These are phyloP conservation scores for Thaleichthys pacificus DNA, from an alignment of 2,797 vertebrate species.

Conservation along the genomic window DNA sequence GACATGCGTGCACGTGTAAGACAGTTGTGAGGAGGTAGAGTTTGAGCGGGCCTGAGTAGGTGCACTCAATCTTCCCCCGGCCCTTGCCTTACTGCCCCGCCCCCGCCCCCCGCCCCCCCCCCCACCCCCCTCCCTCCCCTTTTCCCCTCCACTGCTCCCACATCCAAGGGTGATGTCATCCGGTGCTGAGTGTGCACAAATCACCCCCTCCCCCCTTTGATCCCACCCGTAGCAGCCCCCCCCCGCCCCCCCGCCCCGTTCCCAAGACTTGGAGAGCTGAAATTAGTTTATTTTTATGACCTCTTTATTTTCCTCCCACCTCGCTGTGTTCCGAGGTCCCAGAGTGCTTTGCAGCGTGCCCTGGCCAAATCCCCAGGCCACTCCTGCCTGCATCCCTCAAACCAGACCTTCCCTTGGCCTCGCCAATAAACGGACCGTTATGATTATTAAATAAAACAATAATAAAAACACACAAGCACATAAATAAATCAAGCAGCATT, in stretches of 20 bases:
- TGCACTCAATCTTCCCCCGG: constrained; percentile 40
- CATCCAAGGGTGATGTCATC: constrained; percentile 71
- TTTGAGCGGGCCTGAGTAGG: constrained; percentile 25
- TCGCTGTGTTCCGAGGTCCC: constrained; percentile 48
- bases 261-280: constrained; percentile 58
- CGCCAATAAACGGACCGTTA: constrained; percentile 64
- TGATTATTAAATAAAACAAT: constrained; percentile 70
- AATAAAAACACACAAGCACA: constrained; percentile 59
- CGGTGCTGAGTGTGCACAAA: constrained; percentile 66
- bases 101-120: constrained; percentile 9
- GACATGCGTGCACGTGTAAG: background rate
- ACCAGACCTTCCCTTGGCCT: constrained; percentile 50
- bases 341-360: constrained; percentile 36
- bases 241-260: constrained; percentile 26
- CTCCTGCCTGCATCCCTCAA: constrained; percentile 29
- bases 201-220: constrained; percentile 47
- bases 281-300: constrained; percentile 75
- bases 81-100: constrained; percentile 1
- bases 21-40: background rate
- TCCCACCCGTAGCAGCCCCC: background rate
- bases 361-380: constrained; percentile 52
- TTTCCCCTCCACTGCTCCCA: constrained; percentile 50
- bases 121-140: constrained; percentile 23
- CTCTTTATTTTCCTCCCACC: constrained; percentile 67
- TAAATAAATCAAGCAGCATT: constrained; percentile 58